These are phyloP conservation scores for Desmophyllum pertusum DNA, from an alignment of 92 coral and sea anemone species.

Conservation along the genomic window DNA sequence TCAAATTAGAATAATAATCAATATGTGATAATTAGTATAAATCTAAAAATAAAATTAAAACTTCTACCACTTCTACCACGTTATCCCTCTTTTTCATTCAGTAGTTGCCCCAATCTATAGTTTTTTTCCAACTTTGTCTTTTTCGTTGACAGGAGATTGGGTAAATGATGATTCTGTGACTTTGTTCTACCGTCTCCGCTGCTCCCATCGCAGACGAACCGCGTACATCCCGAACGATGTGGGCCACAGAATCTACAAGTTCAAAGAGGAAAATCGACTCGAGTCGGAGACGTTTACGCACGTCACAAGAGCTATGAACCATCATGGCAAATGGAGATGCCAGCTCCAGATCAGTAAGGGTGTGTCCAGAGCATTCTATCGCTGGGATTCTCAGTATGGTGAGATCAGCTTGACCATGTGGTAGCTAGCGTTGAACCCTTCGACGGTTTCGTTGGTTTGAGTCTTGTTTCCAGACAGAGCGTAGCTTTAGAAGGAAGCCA, in stretches of 20 bases:
- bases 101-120: not conserved
- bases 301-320: constrained; percentile 68
- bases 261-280: constrained; percentile 74
- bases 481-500: constrained; percentile 21
- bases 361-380: constrained; percentile 68
- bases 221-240: constrained; percentile 79
- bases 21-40: too few species aligned
- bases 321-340: constrained; percentile 84
- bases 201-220: constrained; percentile 71
- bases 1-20: too few species aligned
- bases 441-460: constrained; percentile 20
- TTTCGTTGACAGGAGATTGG: constrained; percentile 84
- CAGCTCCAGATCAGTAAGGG: constrained; percentile 86
- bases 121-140: not conserved
- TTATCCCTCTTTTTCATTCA: too few species aligned
- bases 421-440: constrained; percentile 40
- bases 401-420: constrained; percentile 88
- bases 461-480: constrained; percentile 7
- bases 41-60: too few species aligned
- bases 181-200: constrained; percentile 75
- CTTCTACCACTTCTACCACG: not conserved
- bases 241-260: constrained; percentile 85
- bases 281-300: constrained; percentile 86
- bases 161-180: constrained; percentile 86
- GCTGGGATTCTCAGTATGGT: constrained; percentile 93